Conservation (phyloP, 2,888 invertebrate species). For the Seira sanloemensis region DNA sequence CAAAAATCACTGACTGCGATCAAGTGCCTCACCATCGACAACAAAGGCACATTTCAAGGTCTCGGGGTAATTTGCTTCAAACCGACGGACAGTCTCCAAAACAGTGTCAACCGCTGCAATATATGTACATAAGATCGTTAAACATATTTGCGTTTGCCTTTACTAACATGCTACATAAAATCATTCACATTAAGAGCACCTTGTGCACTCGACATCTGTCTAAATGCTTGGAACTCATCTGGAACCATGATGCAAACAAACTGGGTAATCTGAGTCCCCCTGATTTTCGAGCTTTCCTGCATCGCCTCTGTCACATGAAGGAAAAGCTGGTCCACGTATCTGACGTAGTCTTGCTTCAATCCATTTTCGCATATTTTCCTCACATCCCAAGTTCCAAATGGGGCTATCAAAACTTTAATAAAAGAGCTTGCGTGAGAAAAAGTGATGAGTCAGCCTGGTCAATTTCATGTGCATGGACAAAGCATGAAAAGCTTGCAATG, state of each 20-base stretch:
- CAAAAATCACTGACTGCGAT: neutral
- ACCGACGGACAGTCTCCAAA: slow-evolving; percentile 65
- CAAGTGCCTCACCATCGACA: slow-evolving; percentile 47
- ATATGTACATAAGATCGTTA: neutral
- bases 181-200: no score
- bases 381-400: slow-evolving; percentile 67
- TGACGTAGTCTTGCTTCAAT: slow-evolving; percentile 64
- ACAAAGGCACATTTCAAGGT: slow-evolving; percentile 64
- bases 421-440: neutral
- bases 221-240: slow-evolving; percentile 56
- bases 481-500: no score
- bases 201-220: slow-evolving; percentile 60
- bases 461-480: no score
- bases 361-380: slow-evolving; percentile 59
- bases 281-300: slow-evolving; percentile 45
- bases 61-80: slow-evolving; percentile 68
- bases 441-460: neutral
- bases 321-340: slow-evolving; percentile 69
- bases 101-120: slow-evolving; percentile 64
- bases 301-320: slow-evolving; percentile 47
- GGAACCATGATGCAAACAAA: slow-evolving; percentile 67
- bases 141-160: no score
- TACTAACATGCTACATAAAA: no score
- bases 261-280: slow-evolving; percentile 55
- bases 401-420: slow-evolving; percentile 60